Evolutionary conservation across 2,113 vertebrate species (phyloP).

Genomic region (Ranitomeya imitator): DNA sequence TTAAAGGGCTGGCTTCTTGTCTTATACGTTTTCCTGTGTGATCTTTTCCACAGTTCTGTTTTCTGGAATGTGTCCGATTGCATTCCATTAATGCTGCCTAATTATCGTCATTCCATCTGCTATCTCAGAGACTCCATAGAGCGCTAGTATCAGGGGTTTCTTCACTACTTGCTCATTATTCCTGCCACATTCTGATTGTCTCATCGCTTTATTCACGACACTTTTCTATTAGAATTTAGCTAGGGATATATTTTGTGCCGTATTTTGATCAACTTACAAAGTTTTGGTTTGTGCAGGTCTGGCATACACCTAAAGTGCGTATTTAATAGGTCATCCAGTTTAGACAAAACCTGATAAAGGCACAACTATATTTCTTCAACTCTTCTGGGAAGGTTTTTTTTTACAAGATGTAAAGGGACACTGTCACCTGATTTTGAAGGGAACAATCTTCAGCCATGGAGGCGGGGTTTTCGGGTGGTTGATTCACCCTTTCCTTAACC

Average conservation of each 20-base stretch:
- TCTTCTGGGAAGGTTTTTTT: no score
- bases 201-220: neutral
- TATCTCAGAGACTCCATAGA: neutral
- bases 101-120: slow-evolving; percentile 39
- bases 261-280: neutral
- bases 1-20: no score
- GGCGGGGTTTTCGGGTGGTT: no score
- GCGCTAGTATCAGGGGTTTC: neutral
- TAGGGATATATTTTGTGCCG: neutral
- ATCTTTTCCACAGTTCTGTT: neutral
- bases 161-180: neutral
- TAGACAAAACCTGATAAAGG: neutral
- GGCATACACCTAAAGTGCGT: neutral
- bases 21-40: neutral
- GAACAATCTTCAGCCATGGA: no score
- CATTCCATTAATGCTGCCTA: slow-evolving; percentile 18
- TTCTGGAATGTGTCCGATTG: neutral
- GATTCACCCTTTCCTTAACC: no score
- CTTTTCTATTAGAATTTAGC: neutral
- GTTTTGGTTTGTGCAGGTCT: neutral
- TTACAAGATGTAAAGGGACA: no score
- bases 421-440: no score
- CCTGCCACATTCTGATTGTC: neutral
- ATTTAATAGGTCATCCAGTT: neutral
- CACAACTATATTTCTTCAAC: neutral